Base-by-base conservation (phyloP, 2,797 vertebrate genomes). In the Natrix natrix region DNA sequence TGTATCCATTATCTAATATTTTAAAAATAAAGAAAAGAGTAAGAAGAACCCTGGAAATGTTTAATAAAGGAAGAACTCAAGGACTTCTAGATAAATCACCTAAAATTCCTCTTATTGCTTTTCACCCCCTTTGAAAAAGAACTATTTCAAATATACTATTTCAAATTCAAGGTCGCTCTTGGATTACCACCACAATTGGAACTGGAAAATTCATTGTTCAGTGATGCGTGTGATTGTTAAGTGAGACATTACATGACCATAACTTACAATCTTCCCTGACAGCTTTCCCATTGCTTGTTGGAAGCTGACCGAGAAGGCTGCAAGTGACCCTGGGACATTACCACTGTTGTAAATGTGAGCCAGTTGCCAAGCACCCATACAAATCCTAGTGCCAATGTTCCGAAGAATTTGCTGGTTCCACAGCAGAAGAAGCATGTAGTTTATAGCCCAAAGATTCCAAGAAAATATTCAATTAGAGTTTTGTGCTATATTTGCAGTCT, bases 401-500 rank as follows among this genome's bases (percentile, higher is more conserved):
- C 54, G 57, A 10, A 52, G 13, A 22, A 37, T 87, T 87, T 92
- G 48, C 17, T 88, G 60, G 14, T 78, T 93, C 43, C 59, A 52
- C 26, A 20, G 16, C n/a, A 83, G 22, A 60, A 54, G 89, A 88
- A 48, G 28, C 8, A 78, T 55, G 37, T 78, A 16, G 28, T 6
- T 37, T 66, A 20, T 16, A 5, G 61, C 28, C 17, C 57, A 7
- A 5, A 17, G 0, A 32, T 90, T 59, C 24, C 20, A 0, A 0
- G 26, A 22, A 7, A 37, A 24, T 4, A 5, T 92, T 55, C 20
- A 0, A 0, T 88, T 94, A 97, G 57, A 95, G 97, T 57, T 96
- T 97, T 91, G 97, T 96, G 1, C 96, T 97, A 92, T 98, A 98
- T 94, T 97, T 98, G 97, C 98, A 98, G 95, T 98, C 98, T 1